Evolutionary conservation across 2,888 invertebrate species (phyloP), one percentile per base, ranked within the genome.

Genomic region (Philopedon plagiatum): DNA sequence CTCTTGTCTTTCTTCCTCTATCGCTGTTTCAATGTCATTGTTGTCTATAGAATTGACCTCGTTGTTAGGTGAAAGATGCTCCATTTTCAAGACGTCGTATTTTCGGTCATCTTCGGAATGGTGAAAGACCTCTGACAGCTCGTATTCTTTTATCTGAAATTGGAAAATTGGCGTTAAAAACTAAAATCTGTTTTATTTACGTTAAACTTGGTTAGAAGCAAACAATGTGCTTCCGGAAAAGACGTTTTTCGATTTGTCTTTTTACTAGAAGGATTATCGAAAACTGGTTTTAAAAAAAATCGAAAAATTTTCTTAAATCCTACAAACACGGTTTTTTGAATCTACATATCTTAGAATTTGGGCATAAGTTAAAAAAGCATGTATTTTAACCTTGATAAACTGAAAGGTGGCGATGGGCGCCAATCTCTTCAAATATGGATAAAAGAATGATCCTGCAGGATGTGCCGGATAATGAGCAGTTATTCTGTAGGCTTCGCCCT

Each of bases 391-490:
- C 92, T 95, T 95, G 81, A 94, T 93, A 85, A 96, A 95, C 85
- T 94, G 94, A 85, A 97, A 94, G 73, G 94, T 94, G 73, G 95
- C 97, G 74, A 97, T 93, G 60, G 95, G 93, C 58, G 97, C 97
- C 79, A 97, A 89, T 82, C 93, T 90, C 83, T 94, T 92, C 82
- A 93, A 87, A 83, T 96, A 94, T 11, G 96, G 95, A 87, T 97
- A 97, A 88, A 94, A 95, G 88, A 98, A 98, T 62, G 97, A 96
- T 72, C 95, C 95, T 11, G 97, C 97, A 18, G 96, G 96, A 87
- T 97, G 97, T 70, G 93, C 92, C 8, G 97, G 97, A 85, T 93
- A 94, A 77, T 92, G 91, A 54, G 95, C 92, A 32, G 96, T 96
- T 86, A 98, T 95, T 81, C 93, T 90, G 86, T 94, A 94, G 77